These are phyloP conservation scores for Pangasius macronema DNA, from an alignment of 2,797 vertebrate species.

Conservation along the genomic window DNA sequence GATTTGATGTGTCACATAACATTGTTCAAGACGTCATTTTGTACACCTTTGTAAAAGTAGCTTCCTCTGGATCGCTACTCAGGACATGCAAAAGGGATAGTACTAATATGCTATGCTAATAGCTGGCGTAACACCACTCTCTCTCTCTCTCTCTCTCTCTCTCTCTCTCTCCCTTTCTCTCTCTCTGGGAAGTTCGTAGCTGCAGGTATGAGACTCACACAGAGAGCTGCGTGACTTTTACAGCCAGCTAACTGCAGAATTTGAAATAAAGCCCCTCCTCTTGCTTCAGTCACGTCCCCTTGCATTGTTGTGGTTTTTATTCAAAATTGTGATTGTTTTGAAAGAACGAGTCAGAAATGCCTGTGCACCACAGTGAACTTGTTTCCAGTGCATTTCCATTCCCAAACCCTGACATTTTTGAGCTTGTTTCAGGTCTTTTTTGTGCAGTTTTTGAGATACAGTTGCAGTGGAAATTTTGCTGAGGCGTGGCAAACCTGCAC, in stretches of 20 bases:
- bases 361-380: not conserved
- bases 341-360: not conserved
- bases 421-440: not conserved
- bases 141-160: not conserved
- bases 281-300: not conserved
- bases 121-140: not conserved
- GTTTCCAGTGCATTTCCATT: not conserved
- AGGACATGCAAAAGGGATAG: not conserved
- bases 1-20: too few species aligned
- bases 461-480: too few species aligned
- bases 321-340: not conserved
- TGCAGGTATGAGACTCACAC: not conserved
- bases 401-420: too few species aligned
- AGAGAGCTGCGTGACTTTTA: not conserved
- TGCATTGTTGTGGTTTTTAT: not conserved
- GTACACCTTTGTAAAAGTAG: not conserved
- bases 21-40: too few species aligned
- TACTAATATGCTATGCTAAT: not conserved
- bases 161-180: not conserved
- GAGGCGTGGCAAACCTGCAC: not conserved
- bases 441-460: not conserved
- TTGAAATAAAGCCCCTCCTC: not conserved
- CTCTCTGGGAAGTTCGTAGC: not conserved
- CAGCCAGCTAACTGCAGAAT: too few species aligned
- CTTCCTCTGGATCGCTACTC: not conserved